Evolutionary conservation across 2,888 invertebrate genomes (phyloP), one percentile per base, ranked within the genome.

Genomic region (Hyppa rectilinea): DNA sequence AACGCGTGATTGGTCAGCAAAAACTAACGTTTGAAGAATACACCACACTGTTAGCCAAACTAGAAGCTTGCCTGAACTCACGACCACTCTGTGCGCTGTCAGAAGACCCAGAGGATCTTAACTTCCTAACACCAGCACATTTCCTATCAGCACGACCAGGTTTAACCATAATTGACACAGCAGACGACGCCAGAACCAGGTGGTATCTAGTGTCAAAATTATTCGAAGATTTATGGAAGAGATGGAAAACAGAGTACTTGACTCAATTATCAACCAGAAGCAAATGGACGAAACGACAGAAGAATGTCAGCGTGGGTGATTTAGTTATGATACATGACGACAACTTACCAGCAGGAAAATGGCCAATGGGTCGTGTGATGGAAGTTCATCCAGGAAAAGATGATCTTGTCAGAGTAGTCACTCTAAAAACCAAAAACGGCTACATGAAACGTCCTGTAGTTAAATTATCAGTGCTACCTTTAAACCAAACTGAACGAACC

Each of bases 321-420:
- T 26, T 56, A 38, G 38, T 52, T 31, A 29, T 52, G 52, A 52
- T 52, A 53, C 53, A 53, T 17, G 53, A 53, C 34, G 53, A 53
- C 12, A 53, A 53, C n/a, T 34, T 53, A 53, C 53, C 26, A 40
- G 58, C 58, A 40, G 58, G 40, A 2, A 58, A 58, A 58, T 58
- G 40, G 40, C 40, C 40, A 10, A 20, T 58, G 29, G 40, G 40
- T 20, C 58, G 58, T 20, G 58, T 58, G 10, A 40, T 6, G 26
- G 58, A 56, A 56, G 17, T 38, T 10, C 38, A 58, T 58, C 58
- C 58, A 58, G 40, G 26, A n/a, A 40, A 58, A 40, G 58, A 58
- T 29, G 58, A 29, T 29, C 20, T 58, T 0, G 40, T 40, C 14
- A 0, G 17, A 6, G 40, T 40, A 17, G 17, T 40, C 5, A 40